phyloP scores from a whole-genome alignment of 2,888 invertebrate genomes.

The Rutpela maculata region DNA sequence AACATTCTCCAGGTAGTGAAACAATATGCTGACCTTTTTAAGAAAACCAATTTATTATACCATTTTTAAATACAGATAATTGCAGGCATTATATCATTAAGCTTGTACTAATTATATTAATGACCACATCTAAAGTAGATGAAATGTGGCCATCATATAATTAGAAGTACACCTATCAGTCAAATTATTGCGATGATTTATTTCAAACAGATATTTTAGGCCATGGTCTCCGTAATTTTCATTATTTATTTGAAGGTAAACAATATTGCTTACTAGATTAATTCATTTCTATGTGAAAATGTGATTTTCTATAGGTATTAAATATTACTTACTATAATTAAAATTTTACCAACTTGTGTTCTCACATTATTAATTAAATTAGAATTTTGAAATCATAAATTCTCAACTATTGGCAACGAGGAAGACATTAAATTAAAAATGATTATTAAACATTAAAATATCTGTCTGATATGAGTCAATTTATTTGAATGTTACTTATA shows the following conservation, averaged over 20 bases:
- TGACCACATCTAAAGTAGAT: slow-evolving; percentile 15
- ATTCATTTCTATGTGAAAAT: no score
- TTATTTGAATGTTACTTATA: no score
- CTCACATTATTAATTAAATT: no score
- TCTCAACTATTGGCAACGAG: no score
- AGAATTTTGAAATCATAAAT: no score
- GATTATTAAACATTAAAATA: no score
- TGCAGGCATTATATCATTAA: slow-evolving; percentile 1
- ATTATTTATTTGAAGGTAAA: neutral
- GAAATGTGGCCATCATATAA: slow-evolving; percentile 3
- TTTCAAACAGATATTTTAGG: slow-evolving; percentile 13
- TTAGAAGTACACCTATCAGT: slow-evolving; percentile 10
- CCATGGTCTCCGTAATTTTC: slow-evolving; percentile 1
- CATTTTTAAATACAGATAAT: slow-evolving; percentile 12
- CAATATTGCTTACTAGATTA: neutral
- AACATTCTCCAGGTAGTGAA: neutral
- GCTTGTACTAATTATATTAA: slow-evolving; percentile 19
- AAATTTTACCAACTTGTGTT: no score
- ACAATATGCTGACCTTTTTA: slow-evolving; percentile 11
- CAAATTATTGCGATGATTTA: slow-evolving; percentile 17
- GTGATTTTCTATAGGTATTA: no score
- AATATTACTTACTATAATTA: no score
- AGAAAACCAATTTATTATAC: slow-evolving; percentile 21
- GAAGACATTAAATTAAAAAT: no score
- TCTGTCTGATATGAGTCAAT: no score